Evolutionary conservation across 2,888 invertebrate species (phyloP).

Genomic region (Eristalis arbustorum): DNA sequence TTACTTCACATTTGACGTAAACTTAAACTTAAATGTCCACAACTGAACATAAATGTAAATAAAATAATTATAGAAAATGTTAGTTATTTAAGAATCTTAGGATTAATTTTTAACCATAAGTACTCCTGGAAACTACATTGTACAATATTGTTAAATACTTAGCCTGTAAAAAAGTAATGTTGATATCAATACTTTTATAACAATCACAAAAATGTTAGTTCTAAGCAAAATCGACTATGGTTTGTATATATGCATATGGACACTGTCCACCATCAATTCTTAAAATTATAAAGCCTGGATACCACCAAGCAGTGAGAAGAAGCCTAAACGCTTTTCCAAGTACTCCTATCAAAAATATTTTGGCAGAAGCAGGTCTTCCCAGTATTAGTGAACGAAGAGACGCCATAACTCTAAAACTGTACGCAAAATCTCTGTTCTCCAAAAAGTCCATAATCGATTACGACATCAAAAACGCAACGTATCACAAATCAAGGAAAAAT

Average conservation of each 20-base stretch:
- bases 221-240: neutral
- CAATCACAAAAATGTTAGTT: conserved; percentile 3
- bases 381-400: neutral
- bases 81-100: neutral
- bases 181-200: neutral
- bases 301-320: neutral
- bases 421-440: neutral
- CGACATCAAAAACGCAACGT: neutral
- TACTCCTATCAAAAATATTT: neutral
- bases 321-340: too few relatives aligned
- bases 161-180: conserved; percentile 7
- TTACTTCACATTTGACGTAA: neutral
- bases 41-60: neutral
- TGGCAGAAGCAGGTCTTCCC: neutral
- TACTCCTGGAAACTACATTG: conserved; percentile 10
- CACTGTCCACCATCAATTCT: neutral
- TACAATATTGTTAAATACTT: neutral
- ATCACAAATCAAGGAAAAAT: conserved; percentile 12
- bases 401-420: neutral
- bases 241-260: neutral
- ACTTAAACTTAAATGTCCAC: too few relatives aligned
- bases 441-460: neutral
- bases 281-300: neutral
- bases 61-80: neutral
- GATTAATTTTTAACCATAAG: conserved; percentile 2